Evolutionary conservation across 2,888 invertebrate genomes (phyloP), one percentile per base, ranked within the genome.

Genomic region (Eupithecia subumbrata): DNA sequence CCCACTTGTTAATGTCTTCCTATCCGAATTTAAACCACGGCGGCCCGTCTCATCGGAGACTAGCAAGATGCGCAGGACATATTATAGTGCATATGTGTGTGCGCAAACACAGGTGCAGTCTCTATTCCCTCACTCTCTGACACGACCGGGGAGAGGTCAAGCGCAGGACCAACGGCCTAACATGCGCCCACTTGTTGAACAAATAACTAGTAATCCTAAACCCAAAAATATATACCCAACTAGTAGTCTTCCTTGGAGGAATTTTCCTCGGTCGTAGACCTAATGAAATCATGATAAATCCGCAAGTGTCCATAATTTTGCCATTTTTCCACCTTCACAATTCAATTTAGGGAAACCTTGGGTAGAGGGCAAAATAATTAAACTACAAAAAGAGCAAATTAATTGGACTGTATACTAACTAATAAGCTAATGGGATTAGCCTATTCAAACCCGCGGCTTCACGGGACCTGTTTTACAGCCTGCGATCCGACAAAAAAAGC

Each of bases 381-480:
- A 43, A 63, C 45, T 40, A 22, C 16, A 71, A 75, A 68, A 64
- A 74, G 76, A 71, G 30, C 76, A 75, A 76, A 82, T 80, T 83
- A 84, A 83, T 80, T 80, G 73, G 80, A 78, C 80, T 84, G 81
- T 79, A 76, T 75, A 70, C 37, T 40, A 52, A 76, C 82, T 86
- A 86, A 87, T 84, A 82, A 80, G 80, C 79, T 89, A 89, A 89
- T 89, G 77, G 82, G 89, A 89, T 89, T 86, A 85, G 75, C 11
- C 48, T 37, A 37, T 22, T 76, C 76, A 40, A 79, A 60, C 68
- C 69, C 82, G 76, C 75, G 88, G 89, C 87, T 85, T 85, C 84
- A 30, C 22, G 8, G 18, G 5, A n/a, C 5, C 40, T 8, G 5
- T n/a, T 52, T 75, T 56, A 74, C 18, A 67, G 0, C 22, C 18